Evolutionary conservation across 2,888 invertebrate species (phyloP), one percentile per base, ranked within the genome.

Genomic region (Plebejus anna): DNA sequence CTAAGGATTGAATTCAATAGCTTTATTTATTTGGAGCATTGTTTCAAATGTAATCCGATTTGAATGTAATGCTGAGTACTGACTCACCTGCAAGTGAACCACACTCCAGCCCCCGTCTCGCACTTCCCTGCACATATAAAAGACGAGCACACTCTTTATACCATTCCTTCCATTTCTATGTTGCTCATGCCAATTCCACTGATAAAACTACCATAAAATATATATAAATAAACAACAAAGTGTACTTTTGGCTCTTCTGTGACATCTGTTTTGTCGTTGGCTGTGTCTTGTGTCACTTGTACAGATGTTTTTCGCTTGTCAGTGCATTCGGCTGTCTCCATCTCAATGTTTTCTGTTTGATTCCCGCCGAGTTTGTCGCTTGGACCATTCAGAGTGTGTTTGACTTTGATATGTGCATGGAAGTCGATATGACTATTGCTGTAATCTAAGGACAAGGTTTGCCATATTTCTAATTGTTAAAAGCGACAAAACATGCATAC

Each of bases 331-430:
- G 82, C 81, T 81, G 84, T 82, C 83, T 82, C 82, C 83, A 83
- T 82, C 81, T 80, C 81, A 81, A 83, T 83, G 83, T 83, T 84
- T 81, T 79, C 83, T 82, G 82, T 81, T 81, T 80, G 78, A 78
- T 81, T 82, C 80, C 82, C 82, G 81, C 79, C 82, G 78, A 80
- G 77, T 76, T 75, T 81, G 81, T 81, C 81, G 84, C 81, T 75
- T 80, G 81, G 83, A 85, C 83, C 83, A 81, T 85, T 84, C 81
- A 88, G 94, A 94, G 94, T 94, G 94, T 94, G 94, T 92, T 92
- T 92, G 94, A 92, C 92, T 89, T 90, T 89, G 90, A 92, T 91
- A 94, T 94, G 94, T 94, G 94, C 94, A 94, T 94, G 94, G 91
- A 92, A 89, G 89, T 88, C 89, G 86, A 87, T 81, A 83, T 83